A percentile compares a stretch with the other conserved stretches of the same genome.
Evolutionary conservation across 2,113 vertebrate genomes (phyloP).

Genomic region (Chrysemys picta): DNA sequence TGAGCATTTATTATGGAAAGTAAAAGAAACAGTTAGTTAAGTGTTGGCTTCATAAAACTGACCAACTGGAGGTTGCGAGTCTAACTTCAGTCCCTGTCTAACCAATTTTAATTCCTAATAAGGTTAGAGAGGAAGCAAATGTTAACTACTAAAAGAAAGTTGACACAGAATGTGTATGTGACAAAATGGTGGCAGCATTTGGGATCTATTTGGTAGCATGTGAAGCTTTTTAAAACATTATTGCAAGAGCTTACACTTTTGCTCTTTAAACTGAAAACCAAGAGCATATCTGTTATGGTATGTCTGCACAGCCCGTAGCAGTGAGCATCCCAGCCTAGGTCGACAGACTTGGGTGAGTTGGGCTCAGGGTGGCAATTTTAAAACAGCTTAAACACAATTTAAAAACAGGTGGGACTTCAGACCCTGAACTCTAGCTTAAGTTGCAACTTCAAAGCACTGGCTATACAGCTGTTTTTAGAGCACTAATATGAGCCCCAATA

Average conservation of each 20-base stretch:
- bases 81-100: neutral
- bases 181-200: neutral
- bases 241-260: neutral
- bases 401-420: too few relatives aligned
- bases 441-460: neutral
- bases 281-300: neutral
- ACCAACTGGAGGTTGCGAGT: neutral
- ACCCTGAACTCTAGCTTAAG: too few relatives aligned
- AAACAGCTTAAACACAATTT: too few relatives aligned
- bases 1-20: neutral
- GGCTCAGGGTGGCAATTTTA: neutral
- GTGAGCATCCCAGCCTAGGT: neutral
- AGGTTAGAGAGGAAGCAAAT: neutral
- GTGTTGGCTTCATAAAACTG: neutral
- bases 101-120: neutral
- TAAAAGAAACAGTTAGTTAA: neutral
- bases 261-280: neutral
- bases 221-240: neutral
- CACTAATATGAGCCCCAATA: too few relatives aligned
- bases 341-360: neutral
- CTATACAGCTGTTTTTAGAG: neutral
- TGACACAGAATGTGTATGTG: neutral
- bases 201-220: neutral
- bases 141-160: rapidly evolving
- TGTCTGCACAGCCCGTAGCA: neutral